Percentiles rank a stretch among this genome's conserved stretches.
Conservation (phyloP, 1,140 invertebrate species). For the Venturia canescens region DNA sequence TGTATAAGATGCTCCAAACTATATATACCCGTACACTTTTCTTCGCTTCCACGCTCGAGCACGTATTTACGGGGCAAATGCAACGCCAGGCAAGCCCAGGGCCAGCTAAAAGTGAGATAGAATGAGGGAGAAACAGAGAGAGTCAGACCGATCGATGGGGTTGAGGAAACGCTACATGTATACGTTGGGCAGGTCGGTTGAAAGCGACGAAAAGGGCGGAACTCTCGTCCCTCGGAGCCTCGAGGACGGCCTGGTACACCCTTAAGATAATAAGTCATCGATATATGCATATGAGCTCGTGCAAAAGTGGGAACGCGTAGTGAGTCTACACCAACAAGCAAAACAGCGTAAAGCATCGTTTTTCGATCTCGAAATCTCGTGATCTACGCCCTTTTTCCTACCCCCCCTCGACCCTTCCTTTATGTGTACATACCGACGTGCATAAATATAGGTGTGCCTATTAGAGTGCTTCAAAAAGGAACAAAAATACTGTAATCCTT, state of each 20-base stretch:
- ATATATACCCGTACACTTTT: conserved; percentile 38
- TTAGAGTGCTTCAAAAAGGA: no score
- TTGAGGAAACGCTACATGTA: conserved; percentile 9
- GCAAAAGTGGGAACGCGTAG: not conserved
- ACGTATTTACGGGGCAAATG: conserved; percentile 47
- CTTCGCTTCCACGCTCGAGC: conserved; percentile 46
- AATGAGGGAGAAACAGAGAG: not conserved
- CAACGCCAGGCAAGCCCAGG: conserved; percentile 37
- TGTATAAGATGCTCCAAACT: conserved; percentile 27
- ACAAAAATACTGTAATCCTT: no score
- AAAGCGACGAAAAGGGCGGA: not conserved
- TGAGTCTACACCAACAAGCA: not conserved
- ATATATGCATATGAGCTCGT: not conserved
- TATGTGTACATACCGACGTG: no score
- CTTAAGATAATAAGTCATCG: not conserved
- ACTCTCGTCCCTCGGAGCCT: not conserved
- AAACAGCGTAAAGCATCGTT: not conserved
- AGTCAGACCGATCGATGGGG: conserved; percentile 39
- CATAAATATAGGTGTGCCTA: no score
- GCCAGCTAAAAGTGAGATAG: not conserved
- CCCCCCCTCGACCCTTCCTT: no score
- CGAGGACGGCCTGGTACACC: not conserved
- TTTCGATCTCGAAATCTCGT: not conserved
- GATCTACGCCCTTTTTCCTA: not conserved
- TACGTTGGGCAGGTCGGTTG: not conserved